Percentiles rank a stretch among this genome's conserved stretches.
Conservation (phyloP, 2,113 vertebrate genomes). For the Tor tambroides region DNA sequence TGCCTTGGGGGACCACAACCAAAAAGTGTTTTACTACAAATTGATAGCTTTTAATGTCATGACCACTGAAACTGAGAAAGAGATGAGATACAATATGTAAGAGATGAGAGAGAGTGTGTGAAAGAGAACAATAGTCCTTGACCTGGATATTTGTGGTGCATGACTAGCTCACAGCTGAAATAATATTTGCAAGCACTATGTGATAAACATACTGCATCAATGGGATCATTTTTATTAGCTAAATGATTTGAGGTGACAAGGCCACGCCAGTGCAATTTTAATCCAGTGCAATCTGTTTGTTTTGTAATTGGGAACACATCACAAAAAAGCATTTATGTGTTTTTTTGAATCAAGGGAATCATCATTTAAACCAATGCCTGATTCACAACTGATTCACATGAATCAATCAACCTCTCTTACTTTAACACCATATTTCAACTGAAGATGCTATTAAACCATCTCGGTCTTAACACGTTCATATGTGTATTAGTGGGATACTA, state of each 20-base stretch:
- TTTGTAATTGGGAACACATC: neutral
- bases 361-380: neutral
- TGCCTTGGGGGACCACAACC: conserved; percentile 45
- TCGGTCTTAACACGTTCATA: neutral
- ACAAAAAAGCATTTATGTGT: neutral
- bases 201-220: neutral
- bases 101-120: neutral
- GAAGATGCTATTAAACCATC: neutral
- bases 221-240: conserved; percentile 22
- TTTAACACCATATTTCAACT: neutral
- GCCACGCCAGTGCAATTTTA: neutral
- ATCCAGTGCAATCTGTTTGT: conserved; percentile 7
- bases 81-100: neutral
- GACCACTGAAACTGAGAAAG: conserved; percentile 29
- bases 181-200: conserved; percentile 11
- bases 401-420: neutral
- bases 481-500: neutral
- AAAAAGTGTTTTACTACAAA: conserved; percentile 60
- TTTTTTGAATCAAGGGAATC: neutral
- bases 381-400: neutral
- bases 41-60: conserved; percentile 51
- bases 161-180: conserved; percentile 28
- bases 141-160: conserved; percentile 37
- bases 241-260: neutral
- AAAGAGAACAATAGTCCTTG: conserved; percentile 25